A percentile compares a stretch with the other conserved stretches of the same genome.
Evolutionary conservation across 2,888 invertebrate species (phyloP).

Genomic region (Ochropleura leucogaster): DNA sequence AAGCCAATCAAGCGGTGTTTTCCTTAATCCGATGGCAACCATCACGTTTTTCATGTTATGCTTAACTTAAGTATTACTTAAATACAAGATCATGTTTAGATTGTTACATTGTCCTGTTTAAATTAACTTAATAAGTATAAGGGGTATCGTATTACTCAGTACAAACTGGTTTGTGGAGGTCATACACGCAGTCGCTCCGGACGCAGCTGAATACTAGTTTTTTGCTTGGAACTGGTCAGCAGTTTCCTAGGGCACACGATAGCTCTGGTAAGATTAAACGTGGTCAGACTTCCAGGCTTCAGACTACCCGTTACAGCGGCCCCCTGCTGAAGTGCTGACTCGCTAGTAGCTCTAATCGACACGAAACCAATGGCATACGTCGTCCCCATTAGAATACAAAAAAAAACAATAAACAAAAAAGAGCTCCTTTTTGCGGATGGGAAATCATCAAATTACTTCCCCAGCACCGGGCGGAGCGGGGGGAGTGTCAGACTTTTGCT

Average conservation of each 20-base stretch:
- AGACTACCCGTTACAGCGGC: background rate
- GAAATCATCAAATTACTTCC: too few species aligned
- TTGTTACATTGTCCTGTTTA: background rate
- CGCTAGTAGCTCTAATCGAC: background rate
- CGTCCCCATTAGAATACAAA: background rate
- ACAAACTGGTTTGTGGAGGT: too few species aligned
- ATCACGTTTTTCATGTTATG: background rate
- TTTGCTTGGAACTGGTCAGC: background rate
- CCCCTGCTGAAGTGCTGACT: background rate
- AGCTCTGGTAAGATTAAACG: too few species aligned
- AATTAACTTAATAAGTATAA: background rate
- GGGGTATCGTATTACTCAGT: background rate
- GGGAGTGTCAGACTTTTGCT: too few species aligned
- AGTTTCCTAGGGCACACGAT: background rate
- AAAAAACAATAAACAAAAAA: too few species aligned
- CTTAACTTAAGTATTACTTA: background rate
- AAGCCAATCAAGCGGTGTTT: background rate
- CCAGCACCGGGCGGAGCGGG: too few species aligned
- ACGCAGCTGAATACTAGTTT: background rate
- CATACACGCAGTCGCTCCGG: background rate
- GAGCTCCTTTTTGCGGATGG: too few species aligned
- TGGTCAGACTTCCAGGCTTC: background rate
- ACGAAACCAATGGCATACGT: background rate
- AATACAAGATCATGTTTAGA: background rate
- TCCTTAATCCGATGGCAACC: background rate